Conservation (phyloP, 2,888 invertebrate genomes). For the Philaethria dido region DNA sequence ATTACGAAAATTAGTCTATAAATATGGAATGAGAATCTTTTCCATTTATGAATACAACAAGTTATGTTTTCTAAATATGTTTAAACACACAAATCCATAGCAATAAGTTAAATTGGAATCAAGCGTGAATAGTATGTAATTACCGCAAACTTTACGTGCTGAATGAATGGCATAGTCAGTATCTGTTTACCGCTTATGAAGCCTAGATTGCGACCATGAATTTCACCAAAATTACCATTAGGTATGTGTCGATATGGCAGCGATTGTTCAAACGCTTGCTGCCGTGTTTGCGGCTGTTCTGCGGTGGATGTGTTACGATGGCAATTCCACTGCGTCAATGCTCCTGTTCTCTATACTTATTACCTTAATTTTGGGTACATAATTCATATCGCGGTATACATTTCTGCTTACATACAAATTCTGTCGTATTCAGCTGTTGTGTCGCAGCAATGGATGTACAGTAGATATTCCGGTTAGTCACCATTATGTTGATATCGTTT, state of each 20-base stretch:
- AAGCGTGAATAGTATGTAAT: slow-evolving; percentile 30
- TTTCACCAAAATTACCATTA: slow-evolving; percentile 48
- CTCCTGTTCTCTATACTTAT: slow-evolving; percentile 50
- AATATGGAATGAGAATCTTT: background rate
- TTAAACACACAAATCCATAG: background rate
- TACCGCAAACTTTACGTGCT: slow-evolving; percentile 42
- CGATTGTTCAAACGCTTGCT: slow-evolving; percentile 67
- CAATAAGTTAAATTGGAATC: slow-evolving; percentile 9
- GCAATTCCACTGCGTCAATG: slow-evolving; percentile 60
- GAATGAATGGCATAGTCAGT: slow-evolving; percentile 41
- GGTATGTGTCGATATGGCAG: slow-evolving; percentile 61
- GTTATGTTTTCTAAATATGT: background rate
- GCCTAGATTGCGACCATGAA: slow-evolving; percentile 47
- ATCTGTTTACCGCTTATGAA: slow-evolving; percentile 47
- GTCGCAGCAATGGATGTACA: slow-evolving; percentile 46
- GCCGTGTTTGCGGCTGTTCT: slow-evolving; percentile 65
- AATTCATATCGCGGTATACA: slow-evolving; percentile 37
- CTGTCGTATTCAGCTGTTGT: slow-evolving; percentile 10
- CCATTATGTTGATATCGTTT: slow-evolving; percentile 31
- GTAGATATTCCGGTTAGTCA: slow-evolving; percentile 7
- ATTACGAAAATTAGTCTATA: background rate
- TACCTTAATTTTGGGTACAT: slow-evolving; percentile 48
- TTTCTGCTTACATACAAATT: slow-evolving; percentile 8
- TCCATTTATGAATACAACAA: background rate
- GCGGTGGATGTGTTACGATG: slow-evolving; percentile 67